Evolutionary conservation across 2,888 invertebrate species (phyloP).

Genomic region (Agapostemon virescens): DNA sequence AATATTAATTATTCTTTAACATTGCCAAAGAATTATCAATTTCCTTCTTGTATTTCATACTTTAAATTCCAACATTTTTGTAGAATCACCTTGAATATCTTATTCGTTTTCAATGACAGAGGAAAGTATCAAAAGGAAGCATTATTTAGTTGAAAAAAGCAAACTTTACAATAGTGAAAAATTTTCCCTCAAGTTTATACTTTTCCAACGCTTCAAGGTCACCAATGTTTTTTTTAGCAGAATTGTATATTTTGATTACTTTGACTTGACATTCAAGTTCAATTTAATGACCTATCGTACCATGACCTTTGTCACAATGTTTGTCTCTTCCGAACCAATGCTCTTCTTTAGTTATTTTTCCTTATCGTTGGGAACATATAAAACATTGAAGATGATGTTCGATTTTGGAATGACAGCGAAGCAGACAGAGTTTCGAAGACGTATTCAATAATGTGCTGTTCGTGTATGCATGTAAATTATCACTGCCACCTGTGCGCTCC

Average conservation of each 20-base stretch:
- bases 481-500: constrained; percentile 75
- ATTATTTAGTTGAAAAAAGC: background rate
- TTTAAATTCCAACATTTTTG: background rate
- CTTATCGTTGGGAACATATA: background rate
- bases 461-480: constrained; percentile 59
- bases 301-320: background rate
- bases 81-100: background rate
- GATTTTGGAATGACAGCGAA: background rate
- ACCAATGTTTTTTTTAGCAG: background rate
- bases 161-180: background rate
- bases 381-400: background rate
- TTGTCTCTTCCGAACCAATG: background rate
- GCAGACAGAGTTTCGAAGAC: constrained; percentile 53
- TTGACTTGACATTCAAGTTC: background rate
- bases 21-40: background rate
- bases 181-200: background rate
- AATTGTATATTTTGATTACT: background rate
- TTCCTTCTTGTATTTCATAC: background rate
- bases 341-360: background rate
- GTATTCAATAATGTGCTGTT: constrained; percentile 56
- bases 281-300: background rate
- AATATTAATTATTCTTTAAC: background rate
- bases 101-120: background rate
- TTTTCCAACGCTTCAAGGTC: background rate
- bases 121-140: background rate